Conservation (phyloP, 2,113 vertebrate species). For the Etheostoma cragini region DNA sequence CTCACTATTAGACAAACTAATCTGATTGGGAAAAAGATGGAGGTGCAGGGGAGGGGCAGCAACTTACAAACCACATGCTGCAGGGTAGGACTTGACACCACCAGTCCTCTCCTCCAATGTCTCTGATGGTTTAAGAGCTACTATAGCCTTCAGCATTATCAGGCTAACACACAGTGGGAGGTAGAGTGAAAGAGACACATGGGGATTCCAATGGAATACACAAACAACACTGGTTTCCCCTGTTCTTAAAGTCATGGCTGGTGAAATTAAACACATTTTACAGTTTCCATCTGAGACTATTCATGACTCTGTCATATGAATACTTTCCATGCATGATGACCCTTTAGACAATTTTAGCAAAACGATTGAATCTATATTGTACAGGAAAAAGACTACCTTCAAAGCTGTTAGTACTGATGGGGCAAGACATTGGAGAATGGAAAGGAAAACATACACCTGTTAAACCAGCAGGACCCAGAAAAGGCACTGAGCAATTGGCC, state of each 20-base stretch:
- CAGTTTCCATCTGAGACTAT: constrained; percentile 2
- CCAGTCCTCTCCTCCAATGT: constrained; percentile 49
- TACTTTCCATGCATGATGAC: neutral
- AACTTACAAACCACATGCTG: constrained; percentile 75
- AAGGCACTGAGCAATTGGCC: constrained; percentile 69
- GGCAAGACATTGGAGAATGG: constrained; percentile 23
- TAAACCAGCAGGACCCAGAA: constrained; percentile 69
- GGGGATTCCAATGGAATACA: constrained; percentile 23
- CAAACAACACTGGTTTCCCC: constrained; percentile 23
- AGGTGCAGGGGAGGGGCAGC: constrained; percentile 62
- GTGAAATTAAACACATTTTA: neutral
- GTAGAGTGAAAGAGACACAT: constrained; percentile 32
- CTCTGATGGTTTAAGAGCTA: constrained; percentile 71
- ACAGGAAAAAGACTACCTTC: neutral
- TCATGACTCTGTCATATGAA: constrained; percentile 6
- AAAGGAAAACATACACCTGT: constrained; percentile 70
- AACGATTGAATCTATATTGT: neutral
- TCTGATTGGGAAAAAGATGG: constrained; percentile 76
- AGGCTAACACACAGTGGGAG: constrained; percentile 53
- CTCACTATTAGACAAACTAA: constrained; percentile 77
- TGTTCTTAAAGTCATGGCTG: neutral
- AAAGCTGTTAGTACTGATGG: constrained; percentile 34
- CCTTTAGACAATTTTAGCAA: neutral
- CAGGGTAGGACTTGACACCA: constrained; percentile 78
- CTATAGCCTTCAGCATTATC: constrained; percentile 67